Conservation (phyloP, 2,888 invertebrate species). For the Odontocerum albicorne region DNA sequence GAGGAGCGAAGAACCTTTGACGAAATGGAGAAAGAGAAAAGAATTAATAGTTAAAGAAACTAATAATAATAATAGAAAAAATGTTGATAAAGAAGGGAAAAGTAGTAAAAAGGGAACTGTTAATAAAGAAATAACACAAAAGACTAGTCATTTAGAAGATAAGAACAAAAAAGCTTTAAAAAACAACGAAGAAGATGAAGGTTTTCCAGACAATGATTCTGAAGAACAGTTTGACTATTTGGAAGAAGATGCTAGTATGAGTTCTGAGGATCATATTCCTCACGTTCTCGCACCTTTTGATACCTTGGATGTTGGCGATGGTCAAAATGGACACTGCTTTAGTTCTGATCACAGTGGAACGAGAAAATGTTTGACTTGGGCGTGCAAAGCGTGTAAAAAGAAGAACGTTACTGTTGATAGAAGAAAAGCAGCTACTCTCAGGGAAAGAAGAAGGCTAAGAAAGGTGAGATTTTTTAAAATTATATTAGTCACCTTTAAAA, state of each 20-base stretch:
- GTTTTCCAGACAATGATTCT: slow-evolving; percentile 27
- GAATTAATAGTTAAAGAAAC: not conserved
- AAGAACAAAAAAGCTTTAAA: slow-evolving; percentile 3
- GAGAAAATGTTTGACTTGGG: slow-evolving; percentile 90
- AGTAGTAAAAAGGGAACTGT: not conserved
- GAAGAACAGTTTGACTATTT: slow-evolving; percentile 29
- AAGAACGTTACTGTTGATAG: slow-evolving; percentile 95
- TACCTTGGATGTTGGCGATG: slow-evolving; percentile 44
- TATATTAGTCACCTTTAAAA: no score
- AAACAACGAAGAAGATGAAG: slow-evolving; percentile 36
- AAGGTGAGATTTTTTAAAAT: no score
- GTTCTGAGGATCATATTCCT: slow-evolving; percentile 46
- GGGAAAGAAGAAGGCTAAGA: slow-evolving; percentile 88
- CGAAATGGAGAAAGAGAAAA: slow-evolving; percentile 3
- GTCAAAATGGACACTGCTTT: slow-evolving; percentile 32
- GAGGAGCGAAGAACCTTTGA: no score
- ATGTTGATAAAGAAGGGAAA: slow-evolving; percentile 13
- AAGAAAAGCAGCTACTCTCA: slow-evolving; percentile 94
- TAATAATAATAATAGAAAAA: not conserved
- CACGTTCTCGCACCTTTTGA: slow-evolving; percentile 55
- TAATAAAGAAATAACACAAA: not conserved
- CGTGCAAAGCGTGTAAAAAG: slow-evolving; percentile 96
- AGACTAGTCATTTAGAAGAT: not conserved
- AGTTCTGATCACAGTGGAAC: slow-evolving; percentile 45
- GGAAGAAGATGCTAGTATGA: slow-evolving; percentile 27